Evolutionary conservation across 2,113 vertebrate species (phyloP), one percentile per base, ranked within the genome.

Genomic region (Nematolebias whitei): DNA sequence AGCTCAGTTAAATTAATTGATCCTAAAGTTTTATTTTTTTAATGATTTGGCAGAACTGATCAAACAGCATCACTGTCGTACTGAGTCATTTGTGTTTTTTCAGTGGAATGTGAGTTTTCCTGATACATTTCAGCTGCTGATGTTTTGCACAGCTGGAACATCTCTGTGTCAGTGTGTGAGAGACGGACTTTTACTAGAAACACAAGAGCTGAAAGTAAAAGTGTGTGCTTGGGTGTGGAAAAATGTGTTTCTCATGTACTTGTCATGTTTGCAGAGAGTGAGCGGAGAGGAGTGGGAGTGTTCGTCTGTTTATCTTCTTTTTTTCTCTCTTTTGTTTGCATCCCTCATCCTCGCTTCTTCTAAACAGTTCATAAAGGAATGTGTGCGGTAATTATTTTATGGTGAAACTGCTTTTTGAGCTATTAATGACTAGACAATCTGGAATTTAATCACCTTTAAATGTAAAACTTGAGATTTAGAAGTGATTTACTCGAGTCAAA

Each of bases 231-330:
- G 20, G 53, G 40, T 38, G 53, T 65, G 64, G 58, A 56, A 12
- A 35, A 77, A 81, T 81, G 76, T 75, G 77, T 75, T 79, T 74
- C 67, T 76, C 72, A 56, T 83, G 80, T 83, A 38, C 63, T 64
- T 78, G 74, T 80, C 79, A 66, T 60, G 74, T 68, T 68, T 41
- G 11, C 43, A 19, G 26, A 41, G 45, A 41, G 32, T 32, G 47
- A 45, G 50, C 16, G 44, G 51, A 74, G 3, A 40, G 58, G 51
- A 13, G 38, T 56, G 64, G 47, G 51, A 47, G 65, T 59, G 24
- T 9, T 32, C 52, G 11, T 51, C 48, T 32, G 22, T 68, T 56
- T 65, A 29, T 38, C 40, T 52, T 70, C 38, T 68, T 48, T 59
- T 45, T 56, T 39, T 38, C n/a, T 40, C 54, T 16, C n/a, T n/a